phyloP scores from a whole-genome alignment of 2,113 vertebrate genomes.

The Nymphicus hollandicus region DNA sequence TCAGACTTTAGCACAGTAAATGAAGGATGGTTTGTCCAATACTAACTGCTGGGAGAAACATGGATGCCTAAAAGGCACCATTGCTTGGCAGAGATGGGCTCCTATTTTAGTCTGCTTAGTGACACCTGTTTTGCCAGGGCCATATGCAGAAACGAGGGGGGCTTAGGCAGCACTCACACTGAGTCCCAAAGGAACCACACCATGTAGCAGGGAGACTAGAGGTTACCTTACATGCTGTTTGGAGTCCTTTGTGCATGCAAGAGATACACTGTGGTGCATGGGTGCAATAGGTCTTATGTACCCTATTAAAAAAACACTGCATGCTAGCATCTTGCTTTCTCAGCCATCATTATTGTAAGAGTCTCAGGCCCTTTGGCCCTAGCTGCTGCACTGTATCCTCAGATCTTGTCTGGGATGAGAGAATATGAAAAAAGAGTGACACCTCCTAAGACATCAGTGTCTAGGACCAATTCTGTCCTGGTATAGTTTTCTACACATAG shows the following conservation, averaged over 20 bases:
- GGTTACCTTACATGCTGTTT: neutral
- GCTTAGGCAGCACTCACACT: fast-evolving
- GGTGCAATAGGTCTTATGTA: too few relatives aligned
- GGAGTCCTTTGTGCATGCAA: neutral
- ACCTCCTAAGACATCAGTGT: neutral
- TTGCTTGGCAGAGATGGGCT: neutral
- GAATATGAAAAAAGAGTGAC: neutral
- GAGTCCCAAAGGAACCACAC: neutral
- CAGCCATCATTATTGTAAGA: neutral
- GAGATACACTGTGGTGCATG: fast-evolving
- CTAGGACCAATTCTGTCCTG: neutral
- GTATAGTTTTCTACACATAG: neutral
- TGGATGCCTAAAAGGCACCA: neutral
- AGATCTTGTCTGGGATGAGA: neutral
- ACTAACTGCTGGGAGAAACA: neutral
- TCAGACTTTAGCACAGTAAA: neutral
- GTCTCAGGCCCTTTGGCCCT: neutral
- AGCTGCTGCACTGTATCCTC: neutral
- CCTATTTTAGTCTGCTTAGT: neutral
- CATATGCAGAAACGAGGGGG: neutral
- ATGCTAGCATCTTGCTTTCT: neutral
- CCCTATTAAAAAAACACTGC: neutral
- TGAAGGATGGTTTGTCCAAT: neutral
- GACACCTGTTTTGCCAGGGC: neutral
- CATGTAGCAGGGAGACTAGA: neutral